Evolutionary conservation across 2,113 vertebrate genomes (phyloP).

Genomic region (Otus sunia): DNA sequence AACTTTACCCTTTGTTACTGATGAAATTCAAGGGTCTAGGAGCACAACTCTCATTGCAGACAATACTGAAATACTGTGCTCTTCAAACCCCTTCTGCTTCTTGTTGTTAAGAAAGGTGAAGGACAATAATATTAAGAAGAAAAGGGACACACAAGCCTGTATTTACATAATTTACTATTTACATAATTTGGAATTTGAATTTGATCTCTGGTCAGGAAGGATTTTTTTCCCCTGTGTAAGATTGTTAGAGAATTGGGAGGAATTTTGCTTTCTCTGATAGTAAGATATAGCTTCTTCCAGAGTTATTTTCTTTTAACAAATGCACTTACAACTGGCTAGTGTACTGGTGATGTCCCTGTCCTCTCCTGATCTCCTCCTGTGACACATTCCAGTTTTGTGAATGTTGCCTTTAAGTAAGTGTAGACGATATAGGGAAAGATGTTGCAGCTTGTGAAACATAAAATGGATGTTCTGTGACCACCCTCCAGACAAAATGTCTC

Average conservation of each 20-base stretch:
- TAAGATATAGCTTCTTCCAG: not conserved
- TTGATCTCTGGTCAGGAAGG: not conserved
- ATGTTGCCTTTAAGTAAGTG: not conserved
- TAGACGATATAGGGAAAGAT: not conserved
- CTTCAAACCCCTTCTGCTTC: not conserved
- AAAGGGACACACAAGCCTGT: not conserved
- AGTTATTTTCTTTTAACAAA: not conserved
- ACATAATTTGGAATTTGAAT: not conserved
- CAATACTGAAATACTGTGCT: not conserved
- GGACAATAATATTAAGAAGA: not conserved
- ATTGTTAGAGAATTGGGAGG: not conserved
- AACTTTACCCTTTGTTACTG: not conserved
- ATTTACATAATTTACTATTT: not conserved
- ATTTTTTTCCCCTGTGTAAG: not conserved
- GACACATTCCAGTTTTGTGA: not conserved
- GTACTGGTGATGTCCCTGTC: not conserved
- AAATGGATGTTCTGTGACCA: slow-evolving; percentile 43
- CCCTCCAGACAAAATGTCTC: slow-evolving; percentile 41
- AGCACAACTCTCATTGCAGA: not conserved
- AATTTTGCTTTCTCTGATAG: not conserved
- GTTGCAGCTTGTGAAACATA: not conserved
- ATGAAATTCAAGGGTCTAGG: not conserved
- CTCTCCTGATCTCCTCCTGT: not conserved
- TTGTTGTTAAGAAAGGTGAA: not conserved
- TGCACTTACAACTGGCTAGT: not conserved